Evolutionary conservation across 2,888 invertebrate genomes (phyloP), one percentile per base, ranked within the genome.

Genomic region (Drosophila cognata): DNA sequence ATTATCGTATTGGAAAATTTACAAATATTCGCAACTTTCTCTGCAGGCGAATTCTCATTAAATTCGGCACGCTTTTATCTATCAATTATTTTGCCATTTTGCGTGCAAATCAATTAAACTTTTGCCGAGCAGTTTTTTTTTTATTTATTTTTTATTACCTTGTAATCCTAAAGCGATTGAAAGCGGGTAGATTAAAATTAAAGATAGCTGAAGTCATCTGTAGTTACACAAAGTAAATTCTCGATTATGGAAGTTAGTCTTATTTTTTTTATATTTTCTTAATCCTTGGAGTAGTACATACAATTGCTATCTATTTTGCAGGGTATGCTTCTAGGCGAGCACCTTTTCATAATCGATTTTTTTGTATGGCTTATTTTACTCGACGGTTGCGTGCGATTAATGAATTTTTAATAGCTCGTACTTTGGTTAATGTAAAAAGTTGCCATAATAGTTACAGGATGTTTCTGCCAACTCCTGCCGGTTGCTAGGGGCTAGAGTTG

Each of bases 391-490:
- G 69, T 77, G 84, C 85, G 89, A 85, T 85, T 85, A 85, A 85
- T 85, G 85, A 89, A 85, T 85, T 85, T 85, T 85, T 85, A 85
- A 85, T 85, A 89, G 88, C 70, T 80, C 74, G 82, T 78, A 89
- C 85, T 85, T 85, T 82, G 89, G 84, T 85, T 85, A 85, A 85
- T 85, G 85, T 85, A 84, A 87, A 85, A 85, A 85, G 82, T 85
- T 81, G 67, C 63, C 71, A 81, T 82, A 84, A 85, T 81, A 66
- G 78, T 78, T 59, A 52, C 46, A 35, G 53, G 46, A 57, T 8
- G 59, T 51, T 38, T 51, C 21, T 13, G n/a, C 36, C 55, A 18
- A 10, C 25, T 52, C n/a, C 28, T 16, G 55, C 33, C 43, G 25
- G 48, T 28, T 48, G 28, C 16, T 21, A 0, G 2, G 31, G 36